Conservation (phyloP, 2,113 vertebrate species). For the Microcebus lehilahytsara region DNA sequence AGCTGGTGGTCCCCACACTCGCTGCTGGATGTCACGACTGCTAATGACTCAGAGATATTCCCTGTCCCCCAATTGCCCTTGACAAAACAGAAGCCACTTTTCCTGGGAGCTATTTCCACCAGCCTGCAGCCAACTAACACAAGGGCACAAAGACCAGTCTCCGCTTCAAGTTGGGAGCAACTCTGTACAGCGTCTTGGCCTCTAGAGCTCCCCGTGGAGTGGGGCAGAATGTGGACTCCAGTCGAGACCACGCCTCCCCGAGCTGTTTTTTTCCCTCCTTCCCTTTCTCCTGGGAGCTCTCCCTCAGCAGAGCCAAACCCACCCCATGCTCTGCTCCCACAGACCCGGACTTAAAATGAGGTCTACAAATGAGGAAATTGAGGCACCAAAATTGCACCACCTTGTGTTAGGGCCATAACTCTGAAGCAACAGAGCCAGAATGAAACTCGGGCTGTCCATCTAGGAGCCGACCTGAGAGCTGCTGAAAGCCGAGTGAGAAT, state of each 20-base stretch:
- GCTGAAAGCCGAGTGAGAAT: accelerated
- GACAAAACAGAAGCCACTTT: not conserved
- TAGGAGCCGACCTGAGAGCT: no score
- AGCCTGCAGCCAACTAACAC: no score
- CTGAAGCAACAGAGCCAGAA: no score
- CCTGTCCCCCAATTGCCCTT: not conserved
- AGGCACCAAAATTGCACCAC: not conserved
- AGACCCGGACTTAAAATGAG: not conserved
- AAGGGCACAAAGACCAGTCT: not conserved
- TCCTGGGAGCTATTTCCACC: not conserved
- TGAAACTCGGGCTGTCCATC: not conserved
- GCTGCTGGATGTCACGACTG: accelerated
- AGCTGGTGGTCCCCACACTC: not conserved
- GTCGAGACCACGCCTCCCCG: not conserved
- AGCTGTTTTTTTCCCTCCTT: not conserved
- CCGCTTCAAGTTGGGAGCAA: accelerated
- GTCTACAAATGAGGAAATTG: not conserved
- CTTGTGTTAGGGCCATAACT: no score
- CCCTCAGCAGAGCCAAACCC: not conserved
- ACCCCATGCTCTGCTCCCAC: not conserved
- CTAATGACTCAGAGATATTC: not conserved
- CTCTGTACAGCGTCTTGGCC: not conserved
- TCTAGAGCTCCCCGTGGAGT: not conserved
- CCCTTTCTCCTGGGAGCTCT: not conserved
- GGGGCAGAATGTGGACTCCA: accelerated